Percentiles rank a stretch among this genome's conserved stretches.
phyloP scores from a whole-genome alignment of 2,113 vertebrate species.

The Pristiophorus japonicus region DNA sequence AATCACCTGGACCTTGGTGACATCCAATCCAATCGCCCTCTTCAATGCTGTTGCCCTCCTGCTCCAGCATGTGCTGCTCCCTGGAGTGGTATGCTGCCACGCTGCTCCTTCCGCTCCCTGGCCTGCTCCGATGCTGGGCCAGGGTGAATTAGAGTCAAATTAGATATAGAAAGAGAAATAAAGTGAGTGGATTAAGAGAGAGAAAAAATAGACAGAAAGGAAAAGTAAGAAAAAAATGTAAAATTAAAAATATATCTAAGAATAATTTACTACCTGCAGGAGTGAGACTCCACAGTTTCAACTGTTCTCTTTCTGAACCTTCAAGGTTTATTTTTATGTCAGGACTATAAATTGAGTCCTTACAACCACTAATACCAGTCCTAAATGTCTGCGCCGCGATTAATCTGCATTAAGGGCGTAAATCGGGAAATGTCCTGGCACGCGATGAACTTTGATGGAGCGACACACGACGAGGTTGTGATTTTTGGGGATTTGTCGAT shows the following conservation, averaged over 20 bases:
- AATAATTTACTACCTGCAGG: neutral
- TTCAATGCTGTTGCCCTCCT: too few species aligned
- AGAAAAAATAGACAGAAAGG: neutral
- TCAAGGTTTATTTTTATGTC: neutral
- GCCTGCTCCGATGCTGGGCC: too few species aligned
- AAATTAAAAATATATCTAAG: neutral
- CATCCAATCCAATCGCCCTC: too few species aligned
- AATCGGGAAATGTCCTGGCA: neutral
- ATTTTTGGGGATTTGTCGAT: neutral
- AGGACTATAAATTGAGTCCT: neutral
- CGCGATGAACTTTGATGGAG: neutral
- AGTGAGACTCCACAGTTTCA: neutral
- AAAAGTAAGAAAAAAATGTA: neutral
- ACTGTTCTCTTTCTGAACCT: neutral
- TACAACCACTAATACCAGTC: neutral
- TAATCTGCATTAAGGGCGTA: neutral
- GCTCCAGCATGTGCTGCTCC: too few species aligned
- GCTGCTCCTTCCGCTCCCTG: too few species aligned
- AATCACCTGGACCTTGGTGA: too few species aligned
- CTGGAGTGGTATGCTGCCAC: too few species aligned
- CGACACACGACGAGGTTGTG: neutral
- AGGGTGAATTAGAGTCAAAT: neutral
- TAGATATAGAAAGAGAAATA: neutral
- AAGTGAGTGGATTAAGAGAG: neutral
- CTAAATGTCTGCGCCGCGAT: neutral